These are phyloP conservation scores for Brachypodius melanocephalos DNA, from an alignment of 2,113 vertebrate genomes.

Conservation along the genomic window DNA sequence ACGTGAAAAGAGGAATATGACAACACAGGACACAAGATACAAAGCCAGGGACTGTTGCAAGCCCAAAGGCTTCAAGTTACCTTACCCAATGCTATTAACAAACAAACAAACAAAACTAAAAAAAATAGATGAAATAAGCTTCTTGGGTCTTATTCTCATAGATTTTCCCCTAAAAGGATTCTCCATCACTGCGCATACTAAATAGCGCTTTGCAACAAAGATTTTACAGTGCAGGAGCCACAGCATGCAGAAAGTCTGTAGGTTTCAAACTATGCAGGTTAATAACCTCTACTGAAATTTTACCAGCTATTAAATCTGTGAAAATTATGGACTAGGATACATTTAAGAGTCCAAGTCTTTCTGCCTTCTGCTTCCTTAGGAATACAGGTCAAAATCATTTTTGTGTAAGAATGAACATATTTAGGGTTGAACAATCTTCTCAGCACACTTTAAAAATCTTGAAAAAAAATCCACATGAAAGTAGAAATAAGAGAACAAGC, in stretches of 20 bases:
- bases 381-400: neutral
- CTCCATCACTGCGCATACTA: neutral
- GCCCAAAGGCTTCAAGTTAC: neutral
- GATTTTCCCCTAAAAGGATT: neutral
- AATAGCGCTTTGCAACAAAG: neutral
- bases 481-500: neutral
- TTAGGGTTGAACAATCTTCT: neutral
- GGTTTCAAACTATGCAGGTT: neutral
- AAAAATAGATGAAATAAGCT: neutral
- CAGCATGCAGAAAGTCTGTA: neutral
- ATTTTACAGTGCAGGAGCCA: neutral
- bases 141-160: neutral
- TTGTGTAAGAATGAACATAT: neutral
- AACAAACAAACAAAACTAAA: neutral
- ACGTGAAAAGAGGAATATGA: neutral
- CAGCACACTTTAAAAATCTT: neutral
- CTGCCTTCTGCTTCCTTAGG: neutral
- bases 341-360: neutral
- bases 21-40: neutral
- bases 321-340: neutral
- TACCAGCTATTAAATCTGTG: neutral
- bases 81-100: neutral
- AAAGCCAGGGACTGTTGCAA: neutral
- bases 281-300: neutral
- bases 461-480: neutral